A percentile compares a stretch with the other conserved stretches of the same genome.
These are phyloP conservation scores for Drosophila niveifrons DNA, from an alignment of 2,888 invertebrate species.

Conservation along the genomic window DNA sequence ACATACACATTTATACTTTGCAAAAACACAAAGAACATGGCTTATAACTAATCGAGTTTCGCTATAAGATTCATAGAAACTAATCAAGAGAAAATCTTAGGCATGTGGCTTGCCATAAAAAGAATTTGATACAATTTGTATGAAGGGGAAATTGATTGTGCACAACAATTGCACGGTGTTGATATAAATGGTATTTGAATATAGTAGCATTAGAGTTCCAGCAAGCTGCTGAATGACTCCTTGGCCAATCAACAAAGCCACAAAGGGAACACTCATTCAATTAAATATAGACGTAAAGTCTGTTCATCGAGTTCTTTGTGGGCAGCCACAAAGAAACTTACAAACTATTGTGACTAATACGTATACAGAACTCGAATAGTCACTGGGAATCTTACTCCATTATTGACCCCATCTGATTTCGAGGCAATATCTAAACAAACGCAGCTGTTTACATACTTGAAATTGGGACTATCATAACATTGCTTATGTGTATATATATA, in stretches of 20 bases:
- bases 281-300: slow-evolving; percentile 9
- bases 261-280: slow-evolving; percentile 3
- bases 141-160: not conserved
- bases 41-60: too few relatives aligned
- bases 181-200: not conserved
- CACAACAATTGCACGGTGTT: not conserved
- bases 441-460: slow-evolving; percentile 40
- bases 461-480: slow-evolving; percentile 25
- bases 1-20: not conserved
- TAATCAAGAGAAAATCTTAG: too few relatives aligned
- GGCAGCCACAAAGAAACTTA: slow-evolving; percentile 21
- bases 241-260: slow-evolving; percentile 36
- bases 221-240: slow-evolving; percentile 18
- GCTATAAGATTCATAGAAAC: too few relatives aligned
- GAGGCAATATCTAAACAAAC: slow-evolving; percentile 12
- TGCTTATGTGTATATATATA: slow-evolving; percentile 1
- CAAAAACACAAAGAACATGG: not conserved
- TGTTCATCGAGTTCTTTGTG: slow-evolving; percentile 24
- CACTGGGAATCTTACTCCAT: slow-evolving; percentile 8
- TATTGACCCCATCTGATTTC: slow-evolving; percentile 2
- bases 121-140: not conserved
- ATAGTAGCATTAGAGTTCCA: not conserved
- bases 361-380: slow-evolving; percentile 14
- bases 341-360: slow-evolving; percentile 40
- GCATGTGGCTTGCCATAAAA: too few relatives aligned